Evolutionary conservation across 1,140 invertebrate genomes (phyloP), one percentile per base, ranked within the genome.

Genomic region (Drosophila truncata): DNA sequence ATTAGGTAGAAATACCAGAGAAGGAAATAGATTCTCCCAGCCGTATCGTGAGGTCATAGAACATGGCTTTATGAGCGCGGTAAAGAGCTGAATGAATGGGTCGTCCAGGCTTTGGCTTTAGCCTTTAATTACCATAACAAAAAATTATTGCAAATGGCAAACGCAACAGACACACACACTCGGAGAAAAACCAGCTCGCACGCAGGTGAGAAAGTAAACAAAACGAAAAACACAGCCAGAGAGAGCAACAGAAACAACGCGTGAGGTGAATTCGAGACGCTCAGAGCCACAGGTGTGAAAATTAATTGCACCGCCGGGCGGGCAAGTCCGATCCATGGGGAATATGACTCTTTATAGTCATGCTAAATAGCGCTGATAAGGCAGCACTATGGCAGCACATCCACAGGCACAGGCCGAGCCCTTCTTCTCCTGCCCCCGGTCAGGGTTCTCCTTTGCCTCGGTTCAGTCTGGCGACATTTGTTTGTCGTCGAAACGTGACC

Each of bases 201-300:
- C 47, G 57, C 50, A 71, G 82, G 64, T 88, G 83, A 78, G 67
- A 87, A 88, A 88, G 75, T 77, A 86, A 90, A 90, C 84, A 87
- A 59, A 73, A 64, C 44, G 29, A 70, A 29, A 37, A 20, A 44
- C 20, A 44, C 27, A 46, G 20, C 35, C 27, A 37, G 27, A 44
- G 27, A 44, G 33, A 55, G 31, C 27, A 58, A 18, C 27, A 42
- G 44, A n/a, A 70, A 20, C 52, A 72, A 49, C 33, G 66, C 76
- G 64, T 71, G 75, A 44, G 60, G 60, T 60, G 74, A 82, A 60
- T 71, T 81, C 49, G 33, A 78, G 57, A 46, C 72, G 55, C 25
- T 54, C 23, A 20, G n/a, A 41, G 35, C 62, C 69, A 86, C 83
- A 86, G 83, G 83, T 86, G 80, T 82, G 80, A 80, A 67, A 82